These are phyloP conservation scores for Neolamprologus modestus DNA, from an alignment of 2,113 vertebrate genomes.

Conservation along the genomic window DNA sequence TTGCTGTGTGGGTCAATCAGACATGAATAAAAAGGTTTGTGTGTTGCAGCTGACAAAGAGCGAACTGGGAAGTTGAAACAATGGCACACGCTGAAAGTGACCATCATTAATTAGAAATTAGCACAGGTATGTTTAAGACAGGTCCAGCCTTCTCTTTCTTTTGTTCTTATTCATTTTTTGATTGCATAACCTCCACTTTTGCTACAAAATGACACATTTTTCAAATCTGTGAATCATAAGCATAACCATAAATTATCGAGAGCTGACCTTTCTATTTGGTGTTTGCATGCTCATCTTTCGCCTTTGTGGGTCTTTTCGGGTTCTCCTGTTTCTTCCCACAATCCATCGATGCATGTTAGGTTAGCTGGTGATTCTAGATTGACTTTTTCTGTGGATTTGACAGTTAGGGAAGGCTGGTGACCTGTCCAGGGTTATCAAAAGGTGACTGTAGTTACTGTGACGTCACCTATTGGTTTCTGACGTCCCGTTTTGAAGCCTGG, in stretches of 20 bases:
- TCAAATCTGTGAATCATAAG: neutral
- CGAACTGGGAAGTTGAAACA: slow-evolving; percentile 9
- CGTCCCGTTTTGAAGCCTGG: fast-evolving
- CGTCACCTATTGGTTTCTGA: neutral
- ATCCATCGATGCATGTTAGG: neutral
- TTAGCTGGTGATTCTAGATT: neutral
- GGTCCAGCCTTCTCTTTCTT: neutral
- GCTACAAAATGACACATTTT: neutral
- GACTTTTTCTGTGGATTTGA: neutral
- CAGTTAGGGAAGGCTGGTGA: fast-evolving
- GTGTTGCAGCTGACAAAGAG: slow-evolving; percentile 26
- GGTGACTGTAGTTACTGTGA: neutral
- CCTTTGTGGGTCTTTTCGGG: neutral
- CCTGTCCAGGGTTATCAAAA: neutral
- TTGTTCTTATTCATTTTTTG: fast-evolving
- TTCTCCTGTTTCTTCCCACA: neutral
- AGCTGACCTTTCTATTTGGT: fast-evolving
- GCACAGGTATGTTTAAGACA: neutral
- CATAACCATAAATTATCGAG: neutral
- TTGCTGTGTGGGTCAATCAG: slow-evolving; percentile 57
- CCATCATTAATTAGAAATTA: neutral
- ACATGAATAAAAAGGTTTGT: slow-evolving; percentile 60
- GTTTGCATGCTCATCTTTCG: neutral
- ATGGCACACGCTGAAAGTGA: neutral
- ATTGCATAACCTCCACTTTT: neutral